Evolutionary conservation across 2,888 invertebrate genomes (phyloP), one percentile per base, ranked within the genome.

Genomic region (Apantesis nais): DNA sequence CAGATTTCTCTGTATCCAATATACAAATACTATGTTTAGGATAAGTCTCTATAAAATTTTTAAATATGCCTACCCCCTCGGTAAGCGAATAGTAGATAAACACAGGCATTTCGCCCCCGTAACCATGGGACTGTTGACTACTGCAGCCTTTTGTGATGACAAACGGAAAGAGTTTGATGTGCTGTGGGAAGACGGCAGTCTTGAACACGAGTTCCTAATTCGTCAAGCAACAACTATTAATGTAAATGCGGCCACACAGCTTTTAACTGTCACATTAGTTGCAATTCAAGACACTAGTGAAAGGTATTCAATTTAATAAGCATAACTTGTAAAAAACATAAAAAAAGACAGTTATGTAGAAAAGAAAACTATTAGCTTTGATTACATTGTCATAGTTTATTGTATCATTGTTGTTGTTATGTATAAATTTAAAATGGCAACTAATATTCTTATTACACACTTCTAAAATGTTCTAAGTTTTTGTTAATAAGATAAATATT

Each of bases 221-320:
- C 89, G 93, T 14, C 96, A 96, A 88, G 95, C 96, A 5, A 95
- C 95, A 3, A 95, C 95, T 37, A 91, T 94, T 25, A 95, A 93
- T 71, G 94, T 95, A 5, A 95, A 95, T 80, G 94, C 95, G n/a
- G 94, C 95, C 22, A 95, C 94, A 31, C 95, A 96, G 79, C 89
- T 96, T 7, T 86, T 96, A 11, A 95, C 95, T 9, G 95, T 95
- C 25, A 95, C 95, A 31, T 80, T 95, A 73, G 92, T 95, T n/a
- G 96, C 96, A 67, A 93, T 95, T 78, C 92, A 95, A 81, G 95
- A 96, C 76, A 94, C 95, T 31, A 95, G 94, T 80, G 92, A 95
- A 85, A 92, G 93, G 93, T 95, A 86, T 29, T 67, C 22, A 22
- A 25, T 3, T 16, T 58, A 48, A 44, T 19, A 44, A 44, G 44